Evolutionary conservation across 1,140 invertebrate genomes (phyloP).

Genomic region (Orussus abietinus): DNA sequence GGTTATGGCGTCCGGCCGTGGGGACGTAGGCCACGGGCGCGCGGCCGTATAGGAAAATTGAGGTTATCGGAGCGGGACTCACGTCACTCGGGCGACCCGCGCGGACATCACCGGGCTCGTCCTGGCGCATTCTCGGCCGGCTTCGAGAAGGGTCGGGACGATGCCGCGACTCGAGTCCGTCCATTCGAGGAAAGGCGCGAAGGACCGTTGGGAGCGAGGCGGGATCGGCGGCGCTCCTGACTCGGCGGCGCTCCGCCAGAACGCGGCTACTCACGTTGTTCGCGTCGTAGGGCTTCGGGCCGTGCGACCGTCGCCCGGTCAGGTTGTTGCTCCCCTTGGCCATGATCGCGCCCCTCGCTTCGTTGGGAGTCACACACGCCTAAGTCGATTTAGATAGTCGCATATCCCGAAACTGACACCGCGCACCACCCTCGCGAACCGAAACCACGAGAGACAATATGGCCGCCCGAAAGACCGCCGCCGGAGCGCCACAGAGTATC

Average conservation of each 20-base stretch:
- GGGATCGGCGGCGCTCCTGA: background rate
- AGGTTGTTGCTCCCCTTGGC: constrained; percentile 37
- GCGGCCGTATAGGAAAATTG: too few relatives aligned
- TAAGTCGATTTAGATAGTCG: constrained; percentile 15
- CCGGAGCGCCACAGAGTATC: constrained; percentile 36
- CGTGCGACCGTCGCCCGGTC: constrained; percentile 30
- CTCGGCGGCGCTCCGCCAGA: too few relatives aligned
- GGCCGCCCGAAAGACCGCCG: constrained; percentile 40
- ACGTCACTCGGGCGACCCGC: too few relatives aligned
- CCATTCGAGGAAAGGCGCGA: constrained; percentile 19
- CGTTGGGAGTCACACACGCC: constrained; percentile 18
- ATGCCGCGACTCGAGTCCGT: background rate
- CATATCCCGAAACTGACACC: constrained; percentile 33
- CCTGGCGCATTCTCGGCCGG: too few relatives aligned
- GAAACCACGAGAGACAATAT: constrained; percentile 43
- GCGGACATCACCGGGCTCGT: too few relatives aligned
- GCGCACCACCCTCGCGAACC: constrained; percentile 30
- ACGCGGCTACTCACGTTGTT: constrained; percentile 47
- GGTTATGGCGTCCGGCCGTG: constrained; percentile 19
- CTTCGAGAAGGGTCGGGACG: too few relatives aligned
- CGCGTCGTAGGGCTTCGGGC: constrained; percentile 43
- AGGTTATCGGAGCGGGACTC: too few relatives aligned
- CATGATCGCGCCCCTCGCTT: constrained; percentile 22
- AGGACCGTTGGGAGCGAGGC: background rate
- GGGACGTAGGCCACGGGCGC: constrained; percentile 1